Base-by-base conservation (phyloP, 1,140 invertebrate species). In the Berghia stephanieae region DNA sequence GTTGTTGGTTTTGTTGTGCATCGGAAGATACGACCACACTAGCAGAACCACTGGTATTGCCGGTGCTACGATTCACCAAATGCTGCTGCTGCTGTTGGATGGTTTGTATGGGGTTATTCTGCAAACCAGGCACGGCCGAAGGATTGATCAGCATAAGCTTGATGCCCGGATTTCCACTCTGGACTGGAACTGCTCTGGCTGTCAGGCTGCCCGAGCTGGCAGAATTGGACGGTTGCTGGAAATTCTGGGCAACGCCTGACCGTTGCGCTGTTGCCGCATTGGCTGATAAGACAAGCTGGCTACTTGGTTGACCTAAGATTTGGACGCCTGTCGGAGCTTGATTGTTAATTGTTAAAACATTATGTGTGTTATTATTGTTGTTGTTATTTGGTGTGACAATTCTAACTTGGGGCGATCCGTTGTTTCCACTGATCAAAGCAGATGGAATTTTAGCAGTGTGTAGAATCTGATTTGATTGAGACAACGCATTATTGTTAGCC, bases 131-230 rank as follows among this genome's bases (percentile, higher is more conserved):
- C 10, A 8, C 31, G 66, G 27, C 66, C 27, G 52, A 16, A 3
- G 71, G 24, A 34, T 73, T 75, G 38, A 66, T 6, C 1, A 75
- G 24, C 73, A 75, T 60, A 34, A 75, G 27, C 44, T 75, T 75
- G 31, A 73, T 27, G 18, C 49, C 46, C 2, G 40, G 55, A 60
- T 27, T 75, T 2, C 36, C 31, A 27, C 27, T 57, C 21, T 63
- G 40, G n/a, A n/a, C n/a, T n/a, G n/a, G n/a, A n/a, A n/a, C n/a
- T n/a, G n/a, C n/a, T n/a, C n/a, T n/a, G n/a, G n/a, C n/a, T n/a
- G n/a, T n/a, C n/a, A n/a, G n/a, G n/a, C n/a, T n/a, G n/a, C n/a
- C n/a, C n/a, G n/a, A n/a, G n/a, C n/a, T n/a, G 36, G n/a, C 21
- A 3, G 40, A 3, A 3, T 24, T 63, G n/a, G 55, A 27, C 31